Conservation (phyloP, 2,888 invertebrate species). For the Hoplodrina blanda region DNA sequence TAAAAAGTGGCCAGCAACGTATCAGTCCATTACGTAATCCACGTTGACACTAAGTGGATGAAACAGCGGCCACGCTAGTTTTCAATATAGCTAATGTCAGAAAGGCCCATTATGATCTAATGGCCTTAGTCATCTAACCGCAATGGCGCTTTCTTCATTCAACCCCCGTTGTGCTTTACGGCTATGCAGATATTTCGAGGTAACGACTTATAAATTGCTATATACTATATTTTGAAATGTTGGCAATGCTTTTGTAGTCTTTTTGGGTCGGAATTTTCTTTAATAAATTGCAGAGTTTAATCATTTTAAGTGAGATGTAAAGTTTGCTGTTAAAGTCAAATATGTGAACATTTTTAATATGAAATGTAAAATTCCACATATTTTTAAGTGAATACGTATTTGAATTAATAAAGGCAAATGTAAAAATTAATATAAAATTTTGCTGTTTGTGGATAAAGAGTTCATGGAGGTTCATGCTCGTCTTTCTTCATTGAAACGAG, state of each 20-base stretch:
- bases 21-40: constrained; percentile 40
- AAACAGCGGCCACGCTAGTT: constrained; percentile 60
- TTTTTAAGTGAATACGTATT: constrained; percentile 1
- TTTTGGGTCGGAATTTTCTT: constrained; percentile 15
- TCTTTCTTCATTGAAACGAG: too few species aligned
- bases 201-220: constrained; percentile 55
- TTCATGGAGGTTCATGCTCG: too few species aligned
- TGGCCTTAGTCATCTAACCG: constrained; percentile 82
- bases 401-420: not conserved
- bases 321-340: constrained; percentile 13
- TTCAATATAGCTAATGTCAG: constrained; percentile 66
- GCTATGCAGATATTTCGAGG: constrained; percentile 68
- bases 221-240: constrained; percentile 37
- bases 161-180: constrained; percentile 57
- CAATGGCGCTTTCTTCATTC: constrained; percentile 80
- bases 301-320: constrained; percentile 18
- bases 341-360: not conserved
- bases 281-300: constrained; percentile 20
- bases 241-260: constrained; percentile 23
- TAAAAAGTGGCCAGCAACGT: constrained; percentile 20
- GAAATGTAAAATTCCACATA: not conserved
- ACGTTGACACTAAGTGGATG: constrained; percentile 64
- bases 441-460: too few species aligned
- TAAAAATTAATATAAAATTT: not conserved
- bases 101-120: constrained; percentile 68